These are phyloP conservation scores for Sebastes iracundus DNA, from an alignment of 2,797 vertebrate species.

Conservation along the genomic window DNA sequence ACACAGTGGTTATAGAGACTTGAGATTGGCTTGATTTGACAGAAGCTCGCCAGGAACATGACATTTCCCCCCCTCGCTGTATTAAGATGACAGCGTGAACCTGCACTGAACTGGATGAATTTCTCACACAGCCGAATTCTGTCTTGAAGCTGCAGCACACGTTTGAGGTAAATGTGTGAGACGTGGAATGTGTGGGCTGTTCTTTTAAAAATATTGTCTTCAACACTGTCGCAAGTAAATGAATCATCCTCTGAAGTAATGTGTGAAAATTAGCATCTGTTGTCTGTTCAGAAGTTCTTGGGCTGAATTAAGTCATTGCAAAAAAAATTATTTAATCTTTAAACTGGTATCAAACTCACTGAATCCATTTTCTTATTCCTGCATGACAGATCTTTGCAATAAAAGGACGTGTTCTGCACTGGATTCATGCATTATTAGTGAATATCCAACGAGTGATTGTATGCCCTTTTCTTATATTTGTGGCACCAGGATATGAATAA, in stretches of 20 bases:
- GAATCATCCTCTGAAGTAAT: not conserved
- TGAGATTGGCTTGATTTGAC: conserved; percentile 33
- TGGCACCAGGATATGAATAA: conserved; percentile 4
- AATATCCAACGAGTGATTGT: not conserved
- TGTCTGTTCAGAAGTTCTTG: not conserved
- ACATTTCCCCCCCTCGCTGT: not conserved
- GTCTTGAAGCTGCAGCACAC: not conserved
- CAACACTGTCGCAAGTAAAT: not conserved
- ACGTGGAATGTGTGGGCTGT: not conserved
- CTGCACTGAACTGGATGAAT: not conserved
- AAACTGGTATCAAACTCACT: not conserved
- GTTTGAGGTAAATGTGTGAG: not conserved
- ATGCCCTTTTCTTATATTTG: conserved; percentile 11
- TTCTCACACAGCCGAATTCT: not conserved
- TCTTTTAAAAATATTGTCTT: not conserved
- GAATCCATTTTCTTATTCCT: not conserved
- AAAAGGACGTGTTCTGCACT: not conserved
- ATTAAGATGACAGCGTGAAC: not conserved
- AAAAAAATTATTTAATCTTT: not conserved
- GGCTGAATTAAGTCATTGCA: not conserved
- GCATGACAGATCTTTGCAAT: not conserved
- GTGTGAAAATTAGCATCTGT: conserved; percentile 14
- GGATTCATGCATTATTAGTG: not conserved
- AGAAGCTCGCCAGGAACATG: conserved; percentile 3
- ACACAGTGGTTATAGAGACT: conserved; percentile 23